phyloP scores from a whole-genome alignment of 2,888 invertebrate species.

The Caenorhabditis sp. region DNA sequence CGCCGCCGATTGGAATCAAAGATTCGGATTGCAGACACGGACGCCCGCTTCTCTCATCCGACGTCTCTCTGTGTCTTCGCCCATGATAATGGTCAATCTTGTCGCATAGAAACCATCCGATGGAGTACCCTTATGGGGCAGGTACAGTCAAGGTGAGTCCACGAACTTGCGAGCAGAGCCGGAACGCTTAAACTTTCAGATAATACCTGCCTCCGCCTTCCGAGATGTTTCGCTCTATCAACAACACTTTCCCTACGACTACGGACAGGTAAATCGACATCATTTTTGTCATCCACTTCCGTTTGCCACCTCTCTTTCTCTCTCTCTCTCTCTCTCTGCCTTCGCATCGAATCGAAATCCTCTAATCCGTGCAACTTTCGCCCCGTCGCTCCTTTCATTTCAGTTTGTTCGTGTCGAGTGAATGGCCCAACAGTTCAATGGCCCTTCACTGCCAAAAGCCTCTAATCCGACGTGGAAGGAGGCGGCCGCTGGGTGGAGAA shows the following conservation, averaged over 20 bases:
- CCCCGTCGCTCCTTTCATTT: not conserved
- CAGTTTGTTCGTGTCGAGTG: constrained; percentile 3
- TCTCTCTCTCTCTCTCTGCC: not conserved
- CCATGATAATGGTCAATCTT: constrained; percentile 33
- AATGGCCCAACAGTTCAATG: constrained; percentile 16
- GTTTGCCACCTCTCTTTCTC: not conserved
- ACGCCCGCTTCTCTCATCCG: not conserved
- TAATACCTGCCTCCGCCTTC: constrained; percentile 60
- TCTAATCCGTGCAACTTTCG: constrained; percentile 16
- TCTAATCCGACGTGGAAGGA: constrained; percentile 20
- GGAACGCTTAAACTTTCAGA: too few relatives aligned
- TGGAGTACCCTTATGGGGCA: constrained; percentile 61
- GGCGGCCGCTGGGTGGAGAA: not conserved
- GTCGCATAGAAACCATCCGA: constrained; percentile 29
- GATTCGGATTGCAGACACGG: not conserved
- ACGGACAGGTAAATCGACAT: constrained; percentile 33
- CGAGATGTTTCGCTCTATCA: constrained; percentile 58
- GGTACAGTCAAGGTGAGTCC: constrained; percentile 52
- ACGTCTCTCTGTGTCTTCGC: not conserved
- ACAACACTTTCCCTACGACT: constrained; percentile 50
- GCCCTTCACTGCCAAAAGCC: constrained; percentile 42
- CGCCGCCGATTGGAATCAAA: too few relatives aligned
- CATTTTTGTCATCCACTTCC: constrained; percentile 3
- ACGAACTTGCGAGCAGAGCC: not conserved
- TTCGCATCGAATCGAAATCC: constrained; percentile 3